Evolutionary conservation across 1,140 invertebrate genomes (phyloP).

Genomic region (Platyscapa corneri): DNA sequence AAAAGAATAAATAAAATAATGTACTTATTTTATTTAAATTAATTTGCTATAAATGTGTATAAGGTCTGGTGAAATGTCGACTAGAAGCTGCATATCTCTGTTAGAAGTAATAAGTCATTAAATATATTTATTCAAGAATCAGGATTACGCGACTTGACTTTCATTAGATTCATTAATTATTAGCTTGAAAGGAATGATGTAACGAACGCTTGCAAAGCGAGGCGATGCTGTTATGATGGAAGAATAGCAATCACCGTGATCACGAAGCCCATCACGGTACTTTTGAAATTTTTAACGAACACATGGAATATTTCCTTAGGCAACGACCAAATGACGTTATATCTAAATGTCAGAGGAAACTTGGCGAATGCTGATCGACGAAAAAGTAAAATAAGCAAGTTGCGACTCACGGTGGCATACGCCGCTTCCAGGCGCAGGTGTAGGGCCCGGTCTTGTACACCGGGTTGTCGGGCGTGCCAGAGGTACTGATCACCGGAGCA

Average conservation of each 20-base stretch:
- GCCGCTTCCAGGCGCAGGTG: slow-evolving; percentile 89
- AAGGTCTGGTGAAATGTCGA: too few relatives aligned
- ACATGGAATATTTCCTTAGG: neutral
- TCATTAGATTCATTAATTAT: neutral
- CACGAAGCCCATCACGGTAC: neutral
- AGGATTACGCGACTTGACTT: neutral
- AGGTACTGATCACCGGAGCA: slow-evolving; percentile 88
- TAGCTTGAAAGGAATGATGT: slow-evolving; percentile 4
- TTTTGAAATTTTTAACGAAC: neutral
- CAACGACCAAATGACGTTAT: too few relatives aligned
- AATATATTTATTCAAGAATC: neutral
- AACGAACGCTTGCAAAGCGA: neutral
- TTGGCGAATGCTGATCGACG: too few relatives aligned
- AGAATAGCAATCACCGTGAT: slow-evolving; percentile 13
- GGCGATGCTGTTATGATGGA: neutral
- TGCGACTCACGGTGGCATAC: slow-evolving; percentile 81
- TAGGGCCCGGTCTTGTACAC: slow-evolving; percentile 93
- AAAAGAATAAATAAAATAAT: too few relatives aligned
- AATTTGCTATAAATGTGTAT: too few relatives aligned
- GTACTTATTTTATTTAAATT: too few relatives aligned
- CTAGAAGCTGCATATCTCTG: too few relatives aligned
- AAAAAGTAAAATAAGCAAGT: too few relatives aligned
- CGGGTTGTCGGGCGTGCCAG: slow-evolving; percentile 84
- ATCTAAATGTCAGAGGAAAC: too few relatives aligned
- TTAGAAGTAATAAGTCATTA: neutral